These are phyloP conservation scores for Cepaea nemoralis DNA, from an alignment of 1,140 invertebrate species.

Conservation along the genomic window DNA sequence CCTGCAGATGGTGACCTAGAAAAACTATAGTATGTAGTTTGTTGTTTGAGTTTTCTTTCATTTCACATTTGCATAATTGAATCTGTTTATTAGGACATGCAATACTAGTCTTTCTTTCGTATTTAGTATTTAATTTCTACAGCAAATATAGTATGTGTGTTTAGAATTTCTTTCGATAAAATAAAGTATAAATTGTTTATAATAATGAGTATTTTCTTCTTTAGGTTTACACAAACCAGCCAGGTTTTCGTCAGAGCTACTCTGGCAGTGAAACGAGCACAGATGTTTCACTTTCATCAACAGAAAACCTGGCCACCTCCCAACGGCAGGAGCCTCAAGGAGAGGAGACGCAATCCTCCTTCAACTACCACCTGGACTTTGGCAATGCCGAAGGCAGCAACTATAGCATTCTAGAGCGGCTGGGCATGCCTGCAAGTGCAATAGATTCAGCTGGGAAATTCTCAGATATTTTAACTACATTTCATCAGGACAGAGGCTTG, in stretches of 20 bases:
- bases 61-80: too few species aligned
- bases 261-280: constrained; percentile 84
- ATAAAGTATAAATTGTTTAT: not conserved
- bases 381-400: constrained; percentile 74
- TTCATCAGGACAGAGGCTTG: not conserved
- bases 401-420: constrained; percentile 73
- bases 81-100: too few species aligned
- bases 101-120: too few species aligned
- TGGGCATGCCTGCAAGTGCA: constrained; percentile 63
- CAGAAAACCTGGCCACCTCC: constrained; percentile 89
- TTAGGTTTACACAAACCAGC: constrained; percentile 31
- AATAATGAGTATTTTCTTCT: constrained; percentile 9
- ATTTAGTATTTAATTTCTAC: too few species aligned
- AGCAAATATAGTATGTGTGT: too few species aligned
- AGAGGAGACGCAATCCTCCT: constrained; percentile 77
- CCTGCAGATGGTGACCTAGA: too few species aligned
- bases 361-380: constrained; percentile 52
- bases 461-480: not conserved
- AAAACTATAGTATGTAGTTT: too few species aligned
- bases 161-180: too few species aligned
- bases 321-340: constrained; percentile 92
- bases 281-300: constrained; percentile 87
- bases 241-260: constrained; percentile 68
- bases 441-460: constrained; percentile 30
- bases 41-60: too few species aligned